Base-by-base conservation (phyloP, 1,140 invertebrate species). In the Dolichoris vasculosae region DNA sequence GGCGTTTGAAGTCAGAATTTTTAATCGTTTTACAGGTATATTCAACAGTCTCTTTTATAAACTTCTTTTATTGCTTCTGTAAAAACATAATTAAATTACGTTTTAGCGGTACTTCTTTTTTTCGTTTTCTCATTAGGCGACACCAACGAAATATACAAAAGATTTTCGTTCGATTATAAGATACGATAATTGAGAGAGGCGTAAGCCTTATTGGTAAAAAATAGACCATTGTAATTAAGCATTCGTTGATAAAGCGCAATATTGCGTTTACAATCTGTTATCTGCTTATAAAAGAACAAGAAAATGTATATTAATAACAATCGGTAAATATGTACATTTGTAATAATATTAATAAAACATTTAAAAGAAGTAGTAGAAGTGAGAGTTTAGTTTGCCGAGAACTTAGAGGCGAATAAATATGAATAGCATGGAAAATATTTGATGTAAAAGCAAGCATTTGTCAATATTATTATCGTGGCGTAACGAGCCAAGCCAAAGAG, bases 371-470 rank as follows among this genome's bases (percentile, higher is more conserved):
- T 46, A 30, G 48, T 51, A 38, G 59, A 67, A 55, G 63, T 23
- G 77, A 85, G 79, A 83, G 55, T 46, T 73, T 75, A 71, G 86
- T 85, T 88, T 86, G 87, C 85, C 80, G 55, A 86, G 86, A 87
- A 88, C 86, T 89, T 88, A 79, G 83, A 81, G 67, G 43, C 83
- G 77, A 81, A 85, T 85, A 85, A 85, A 85, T 85, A 85, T 85
- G 83, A 85, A 85, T 80, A 85, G 77, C 67, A 81, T 51, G 48
- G 84, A 46, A 76, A 81, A 82, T 82, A 82, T 82, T 82, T 85
- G 84, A 85, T 71, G 84, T 79, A 82, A 85, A 85, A 81, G 63
- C 78, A 51, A 76, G 84, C 78, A 67, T 76, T 82, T 82, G 78
- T 85, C 84, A 85, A 85, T 85, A 85, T 82, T 81, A 85, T 85